Evolutionary conservation across 2,888 invertebrate genomes (phyloP), one percentile per base, ranked within the genome.

Genomic region (Gymnocheta viridis): DNA sequence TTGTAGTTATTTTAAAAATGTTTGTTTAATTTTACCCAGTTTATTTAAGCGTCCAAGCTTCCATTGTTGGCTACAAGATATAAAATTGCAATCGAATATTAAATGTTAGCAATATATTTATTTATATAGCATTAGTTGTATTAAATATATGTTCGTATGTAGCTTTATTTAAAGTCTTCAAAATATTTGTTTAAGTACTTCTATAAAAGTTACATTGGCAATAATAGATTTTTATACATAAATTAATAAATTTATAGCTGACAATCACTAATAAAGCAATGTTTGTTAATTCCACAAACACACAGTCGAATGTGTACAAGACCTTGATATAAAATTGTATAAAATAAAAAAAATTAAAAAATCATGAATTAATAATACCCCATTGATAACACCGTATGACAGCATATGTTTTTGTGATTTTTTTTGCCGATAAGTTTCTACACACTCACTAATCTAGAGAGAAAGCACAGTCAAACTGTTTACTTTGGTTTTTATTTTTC

Each of bases 1-100:
- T 38, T 41, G 7, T 35, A 54, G 10, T 27, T 14, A 19, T 47
- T 19, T 1, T 19, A 41, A 44, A 41, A 62, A 41, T 27, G n/a
- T n/a, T n/a, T 14, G 7, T 24, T 62, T 27, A 44, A 76, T 77
- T 90, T 91, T 92, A 92, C 91, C 91, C 91, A 86, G 84, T 91
- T 89, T 92, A 92, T 92, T 92, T 92, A 91, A 92, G 92, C 91
- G 91, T 92, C 92, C 92, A 92, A 92, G 92, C 92, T 90, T 92
- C 92, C 92, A 92, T 91, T 89, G 92, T 89, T 88, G 91, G 92
- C 92, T 92, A 92, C 91, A 92, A 90, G 88, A 89, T 88, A 89
- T 74, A 86, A 87, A 87, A 87, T 85, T 86, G 84, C 85, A 81
- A 88, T 79, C 87, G 87, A 87, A 66, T 82, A 78, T 85, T 82